phyloP scores from a whole-genome alignment of 2,888 invertebrate genomes.

The Schizaphis graminum region DNA sequence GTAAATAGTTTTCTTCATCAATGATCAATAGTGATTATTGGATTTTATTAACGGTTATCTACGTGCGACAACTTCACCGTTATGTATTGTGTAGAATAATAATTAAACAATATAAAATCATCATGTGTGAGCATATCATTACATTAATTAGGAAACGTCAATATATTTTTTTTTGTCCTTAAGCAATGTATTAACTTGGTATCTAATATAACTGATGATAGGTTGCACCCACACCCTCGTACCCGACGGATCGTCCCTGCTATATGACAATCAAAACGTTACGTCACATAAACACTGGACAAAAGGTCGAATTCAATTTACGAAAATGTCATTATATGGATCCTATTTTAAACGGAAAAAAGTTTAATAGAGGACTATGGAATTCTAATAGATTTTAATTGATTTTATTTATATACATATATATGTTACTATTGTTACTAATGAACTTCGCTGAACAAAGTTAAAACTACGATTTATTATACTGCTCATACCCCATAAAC shows the following conservation, averaged over 20 bases:
- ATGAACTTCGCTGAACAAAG: background rate
- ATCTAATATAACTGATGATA: no score
- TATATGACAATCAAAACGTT: slow-evolving; percentile 9
- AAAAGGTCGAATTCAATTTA: slow-evolving; percentile 12
- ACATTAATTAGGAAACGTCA: background rate
- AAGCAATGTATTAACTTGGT: background rate
- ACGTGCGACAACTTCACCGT: no score
- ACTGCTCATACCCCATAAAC: background rate
- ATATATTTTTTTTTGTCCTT: background rate
- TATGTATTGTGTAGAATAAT: no score
- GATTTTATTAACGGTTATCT: no score
- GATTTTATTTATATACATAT: slow-evolving; percentile 5
- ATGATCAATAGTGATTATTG: no score
- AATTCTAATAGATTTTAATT: slow-evolving; percentile 29
- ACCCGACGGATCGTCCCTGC: no score
- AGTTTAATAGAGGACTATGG: background rate
- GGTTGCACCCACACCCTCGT: background rate
- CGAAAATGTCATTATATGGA: slow-evolving; percentile 22
- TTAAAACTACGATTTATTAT: background rate
- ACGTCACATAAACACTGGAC: background rate
- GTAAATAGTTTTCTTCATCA: no score
- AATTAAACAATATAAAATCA: no score
- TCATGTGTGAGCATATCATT: no score
- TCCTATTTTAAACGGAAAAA: slow-evolving; percentile 20
- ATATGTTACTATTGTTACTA: background rate